Evolutionary conservation across 2,113 vertebrate species (phyloP), one percentile per base, ranked within the genome.

Genomic region (Poeciliopsis occidentalis): DNA sequence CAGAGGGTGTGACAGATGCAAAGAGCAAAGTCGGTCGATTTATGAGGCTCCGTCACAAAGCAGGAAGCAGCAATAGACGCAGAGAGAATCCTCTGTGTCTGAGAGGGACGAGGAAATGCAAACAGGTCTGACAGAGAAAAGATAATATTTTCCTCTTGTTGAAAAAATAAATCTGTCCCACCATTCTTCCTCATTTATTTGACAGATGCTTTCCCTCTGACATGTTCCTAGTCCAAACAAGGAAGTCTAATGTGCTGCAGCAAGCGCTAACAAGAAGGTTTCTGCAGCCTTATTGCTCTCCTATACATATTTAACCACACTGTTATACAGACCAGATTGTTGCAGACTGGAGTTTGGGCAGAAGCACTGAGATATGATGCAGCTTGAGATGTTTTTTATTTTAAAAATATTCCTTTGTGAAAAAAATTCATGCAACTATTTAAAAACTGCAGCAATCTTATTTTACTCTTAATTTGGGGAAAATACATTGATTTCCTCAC

Each of bases 1-100:
- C 78, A 78, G 64, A 71, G 73, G 81, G 61, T 69, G 78, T 85
- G 90, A 86, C 74, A 74, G 76, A 90, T 89, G 83, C 76, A 76
- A 81, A 84, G 75, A 77, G 78, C 61, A 41, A 64, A 82, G 79
- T 67, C 73, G 61, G 69, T 60, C 19, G 39, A 84, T 91, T 85
- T 82, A 83, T 80, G 81, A 88, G 69, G 37, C 79, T 80, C 69
- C 57, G 47, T 78, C 67, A 79, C 73, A 47, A 64, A 82, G 67
- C 67, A 34, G 71, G 64, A 79, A 85, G 80, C 44, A 34, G 60
- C 63, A 73, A 73, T 62, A 66, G 64, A 76, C 34, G 60, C 2
- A 12, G 51, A 75, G 62, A 83, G 78, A 81, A 79, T 84, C 78
- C 79, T 84, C 27, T 12, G 34, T 47, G 71, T 66, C 82, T 71